Conservation (phyloP, 2,113 vertebrate genomes). For the Sardina pilchardus region DNA sequence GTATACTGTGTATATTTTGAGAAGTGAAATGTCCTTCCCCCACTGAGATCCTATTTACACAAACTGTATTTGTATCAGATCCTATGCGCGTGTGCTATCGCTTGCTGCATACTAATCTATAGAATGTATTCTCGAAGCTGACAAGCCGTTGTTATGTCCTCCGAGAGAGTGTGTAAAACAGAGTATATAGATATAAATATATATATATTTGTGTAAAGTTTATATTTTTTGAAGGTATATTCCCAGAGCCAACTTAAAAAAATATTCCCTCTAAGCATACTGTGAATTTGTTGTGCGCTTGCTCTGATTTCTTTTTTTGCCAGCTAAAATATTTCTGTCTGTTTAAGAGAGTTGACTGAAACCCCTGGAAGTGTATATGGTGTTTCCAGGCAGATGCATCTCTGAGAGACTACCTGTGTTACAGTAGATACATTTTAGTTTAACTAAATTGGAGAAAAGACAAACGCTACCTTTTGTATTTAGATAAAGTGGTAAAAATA, state of each 20-base stretch:
- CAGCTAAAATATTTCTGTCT: background rate
- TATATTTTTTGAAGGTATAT: conserved; percentile 74
- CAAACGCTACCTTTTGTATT: background rate
- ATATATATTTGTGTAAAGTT: conserved; percentile 74
- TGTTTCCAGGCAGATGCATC: too few species aligned
- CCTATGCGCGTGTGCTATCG: conserved; percentile 24
- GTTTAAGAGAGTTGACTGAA: background rate
- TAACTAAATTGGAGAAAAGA: too few species aligned
- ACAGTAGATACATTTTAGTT: background rate
- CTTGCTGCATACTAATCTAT: conserved; percentile 41
- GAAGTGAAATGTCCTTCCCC: conserved; percentile 32
- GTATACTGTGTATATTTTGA: conserved; percentile 40
- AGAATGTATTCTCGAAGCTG: conserved; percentile 64
- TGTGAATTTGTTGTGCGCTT: conserved; percentile 67
- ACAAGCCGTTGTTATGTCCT: conserved; percentile 52
- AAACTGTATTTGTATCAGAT: conserved; percentile 23
- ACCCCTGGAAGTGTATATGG: background rate
- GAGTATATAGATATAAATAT: conserved; percentile 67
- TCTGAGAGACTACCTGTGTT: background rate
- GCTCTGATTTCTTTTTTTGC: background rate
- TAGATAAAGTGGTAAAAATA: background rate
- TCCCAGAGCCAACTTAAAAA: conserved; percentile 66
- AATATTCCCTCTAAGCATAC: conserved; percentile 56
- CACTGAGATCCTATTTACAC: conserved; percentile 30
- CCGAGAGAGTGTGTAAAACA: conserved; percentile 59